Evolutionary conservation across 2,888 invertebrate species (phyloP).

Genomic region (Lycophotia porphyrea): DNA sequence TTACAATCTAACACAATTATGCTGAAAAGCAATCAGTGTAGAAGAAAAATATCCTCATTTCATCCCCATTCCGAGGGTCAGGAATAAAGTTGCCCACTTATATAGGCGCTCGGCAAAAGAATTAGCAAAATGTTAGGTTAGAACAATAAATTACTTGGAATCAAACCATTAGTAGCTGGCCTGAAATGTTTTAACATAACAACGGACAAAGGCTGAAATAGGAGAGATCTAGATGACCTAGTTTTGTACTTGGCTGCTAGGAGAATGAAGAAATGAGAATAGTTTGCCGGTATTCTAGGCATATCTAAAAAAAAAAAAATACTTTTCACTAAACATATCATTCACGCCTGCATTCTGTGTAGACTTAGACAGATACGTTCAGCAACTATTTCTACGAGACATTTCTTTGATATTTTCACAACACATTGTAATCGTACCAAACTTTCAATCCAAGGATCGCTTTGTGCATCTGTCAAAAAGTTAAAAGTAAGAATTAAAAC

Average conservation of each 20-base stretch:
- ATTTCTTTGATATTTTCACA: not conserved
- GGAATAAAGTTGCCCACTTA: slow-evolving; percentile 46
- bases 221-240: slow-evolving; percentile 29
- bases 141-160: slow-evolving; percentile 65
- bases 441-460: not conserved
- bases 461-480: not conserved
- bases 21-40: slow-evolving; percentile 33
- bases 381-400: not conserved
- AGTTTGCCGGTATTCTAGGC: not conserved
- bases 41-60: slow-evolving; percentile 11
- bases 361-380: not conserved
- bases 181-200: slow-evolving; percentile 61
- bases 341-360: not conserved
- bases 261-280: slow-evolving; percentile 12
- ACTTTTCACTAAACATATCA: not conserved
- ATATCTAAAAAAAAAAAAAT: too few species aligned
- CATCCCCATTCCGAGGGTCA: not conserved
- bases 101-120: slow-evolving; percentile 58
- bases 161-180: slow-evolving; percentile 65
- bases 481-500: not conserved
- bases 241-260: not conserved
- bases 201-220: slow-evolving; percentile 40
- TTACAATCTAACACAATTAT: not conserved
- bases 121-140: slow-evolving; percentile 64
- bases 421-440: not conserved